phyloP scores from a whole-genome alignment of 1,140 invertebrate species.

The Nephotettix cincticeps region DNA sequence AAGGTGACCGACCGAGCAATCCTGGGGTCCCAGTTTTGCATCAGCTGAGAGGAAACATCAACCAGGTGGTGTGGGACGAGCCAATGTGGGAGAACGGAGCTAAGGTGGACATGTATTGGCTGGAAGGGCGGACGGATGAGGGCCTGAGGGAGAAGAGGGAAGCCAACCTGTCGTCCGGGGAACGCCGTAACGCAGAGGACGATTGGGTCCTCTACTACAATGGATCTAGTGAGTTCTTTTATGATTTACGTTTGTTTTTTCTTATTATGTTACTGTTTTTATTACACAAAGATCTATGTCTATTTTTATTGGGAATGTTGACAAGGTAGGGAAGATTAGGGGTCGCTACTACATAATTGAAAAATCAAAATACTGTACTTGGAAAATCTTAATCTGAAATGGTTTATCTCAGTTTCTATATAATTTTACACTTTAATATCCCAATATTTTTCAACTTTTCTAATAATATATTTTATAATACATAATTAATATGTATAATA shows the following conservation, averaged over 20 bases:
- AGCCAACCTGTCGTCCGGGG: conserved; percentile 28
- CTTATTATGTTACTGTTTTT: no score
- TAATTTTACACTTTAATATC: no score
- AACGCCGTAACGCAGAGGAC: conserved; percentile 44
- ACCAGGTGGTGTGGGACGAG: conserved; percentile 68
- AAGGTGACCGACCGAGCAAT: conserved; percentile 63
- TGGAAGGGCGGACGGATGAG: conserved; percentile 51
- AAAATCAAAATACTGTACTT: no score
- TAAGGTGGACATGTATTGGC: conserved; percentile 56
- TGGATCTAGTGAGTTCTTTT: conserved; percentile 60
- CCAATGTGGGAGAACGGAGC: conserved; percentile 66
- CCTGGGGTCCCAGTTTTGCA: conserved; percentile 66
- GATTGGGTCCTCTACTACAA: conserved; percentile 76
- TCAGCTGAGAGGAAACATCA: conserved; percentile 61
- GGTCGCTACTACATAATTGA: no score
- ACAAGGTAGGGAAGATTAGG: no score
- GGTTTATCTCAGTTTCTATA: no score
- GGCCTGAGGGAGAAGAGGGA: conserved; percentile 35
- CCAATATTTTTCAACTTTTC: no score
- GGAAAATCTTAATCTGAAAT: no score
- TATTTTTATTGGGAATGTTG: no score
- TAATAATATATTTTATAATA: no score
- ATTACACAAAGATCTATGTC: no score
- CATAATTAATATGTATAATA: no score
- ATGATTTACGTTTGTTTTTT: conserved; percentile 4